Evolutionary conservation across 2,113 vertebrate genomes (phyloP), one percentile per base, ranked within the genome.

Genomic region (Corvus hawaiiensis): DNA sequence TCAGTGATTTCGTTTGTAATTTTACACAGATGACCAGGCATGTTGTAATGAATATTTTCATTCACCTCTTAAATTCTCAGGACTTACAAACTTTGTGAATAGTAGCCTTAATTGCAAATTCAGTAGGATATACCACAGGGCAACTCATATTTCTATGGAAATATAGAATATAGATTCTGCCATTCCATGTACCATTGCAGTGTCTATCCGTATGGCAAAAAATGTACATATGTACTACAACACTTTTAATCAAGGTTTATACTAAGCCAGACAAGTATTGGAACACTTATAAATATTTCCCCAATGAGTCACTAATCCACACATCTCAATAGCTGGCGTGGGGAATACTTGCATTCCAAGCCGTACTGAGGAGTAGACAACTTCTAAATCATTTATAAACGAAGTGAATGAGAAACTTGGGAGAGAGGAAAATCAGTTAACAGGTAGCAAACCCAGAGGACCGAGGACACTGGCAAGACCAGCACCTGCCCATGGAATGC

Each of bases 211-310:
- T 23, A 75, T 1, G 11, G 66, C 19, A 84, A 88, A 91, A 86
- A 77, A 6, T 5, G 33, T 7, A 41, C 19, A 2, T 51, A 51
- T 9, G 16, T 35, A 48, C 64, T 43, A 35, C 2, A 6, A 41
- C 1, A 7, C 23, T 51, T 90, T 84, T 71, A 71, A 81, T 93
- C 63, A 54, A 77, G 68, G 39, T 81, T 77, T 74, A 35, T 37
- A 44, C 21, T 39, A 84, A 91, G 73, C 73, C 90, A 89, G 83
- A 55, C 46, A 77, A 84, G 20, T 54, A 26, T 43, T 94, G 84
- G 89, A 84, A 69, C 75, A 7, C 55, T 90, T 84, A 72, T 16
- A 81, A 91, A 89, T 94, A 75, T 63, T 97, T 97, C 56, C 54
- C 44, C 2, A 11, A 37, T 92, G 93, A 94, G 72, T 94, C 89